A percentile compares a stretch with the other conserved stretches of the same genome.
phyloP scores from a whole-genome alignment of 2,888 invertebrate species.

The Ptilodon capucinus region DNA sequence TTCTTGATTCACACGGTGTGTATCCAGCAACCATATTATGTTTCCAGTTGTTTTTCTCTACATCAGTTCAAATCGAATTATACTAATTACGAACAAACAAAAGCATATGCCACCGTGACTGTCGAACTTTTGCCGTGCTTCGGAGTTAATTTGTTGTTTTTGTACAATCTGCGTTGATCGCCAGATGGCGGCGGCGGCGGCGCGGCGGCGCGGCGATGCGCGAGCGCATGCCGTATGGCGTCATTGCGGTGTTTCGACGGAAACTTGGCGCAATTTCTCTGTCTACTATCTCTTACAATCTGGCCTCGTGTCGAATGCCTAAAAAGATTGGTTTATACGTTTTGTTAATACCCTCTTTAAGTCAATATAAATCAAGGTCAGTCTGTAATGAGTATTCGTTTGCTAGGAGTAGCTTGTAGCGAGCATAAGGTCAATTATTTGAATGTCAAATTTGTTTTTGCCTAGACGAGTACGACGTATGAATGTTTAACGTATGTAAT shows the following conservation, averaged over 20 bases:
- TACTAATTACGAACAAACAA: conserved; percentile 58
- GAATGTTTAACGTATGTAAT: no score
- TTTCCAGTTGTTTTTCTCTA: conserved; percentile 16
- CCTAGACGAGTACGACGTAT: no score
- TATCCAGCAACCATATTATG: conserved; percentile 2
- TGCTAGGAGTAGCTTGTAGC: no score
- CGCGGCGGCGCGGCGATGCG: background rate
- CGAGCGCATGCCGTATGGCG: conserved; percentile 63
- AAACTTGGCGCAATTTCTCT: conserved; percentile 57
- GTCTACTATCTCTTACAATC: conserved; percentile 63
- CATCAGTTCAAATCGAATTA: conserved; percentile 43
- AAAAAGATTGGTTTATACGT: conserved; percentile 27
- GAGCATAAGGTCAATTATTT: no score
- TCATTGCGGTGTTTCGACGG: conserved; percentile 14
- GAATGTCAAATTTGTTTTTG: no score
- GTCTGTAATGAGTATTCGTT: no score
- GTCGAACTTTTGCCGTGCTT: conserved; percentile 26
- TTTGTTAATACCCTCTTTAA: no score
- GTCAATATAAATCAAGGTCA: no score
- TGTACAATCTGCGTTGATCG: conserved; percentile 48
- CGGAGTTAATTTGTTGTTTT: conserved; percentile 55
- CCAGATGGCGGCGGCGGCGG: conserved; percentile 56
- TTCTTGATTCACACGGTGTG: background rate
- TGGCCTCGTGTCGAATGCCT: conserved; percentile 37
- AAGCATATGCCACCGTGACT: conserved; percentile 74